phyloP scores from a whole-genome alignment of 2,888 invertebrate species.

The Tetropium fuscum region DNA sequence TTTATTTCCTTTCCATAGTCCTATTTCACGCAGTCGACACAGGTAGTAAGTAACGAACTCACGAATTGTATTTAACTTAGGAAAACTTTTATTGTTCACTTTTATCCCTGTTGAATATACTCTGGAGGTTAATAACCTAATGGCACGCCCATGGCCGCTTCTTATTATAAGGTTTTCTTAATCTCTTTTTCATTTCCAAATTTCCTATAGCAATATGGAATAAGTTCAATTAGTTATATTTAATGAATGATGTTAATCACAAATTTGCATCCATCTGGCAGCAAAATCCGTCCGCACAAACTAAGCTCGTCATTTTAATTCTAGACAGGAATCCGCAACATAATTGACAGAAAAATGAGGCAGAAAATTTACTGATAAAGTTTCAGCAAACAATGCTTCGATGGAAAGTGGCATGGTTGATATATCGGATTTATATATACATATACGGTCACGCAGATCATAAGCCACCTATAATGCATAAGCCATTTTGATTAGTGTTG shows the following conservation, averaged over 20 bases:
- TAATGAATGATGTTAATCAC: neutral
- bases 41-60: no score
- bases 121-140: no score
- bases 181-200: no score
- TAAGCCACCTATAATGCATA: conserved; percentile 11
- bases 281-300: neutral
- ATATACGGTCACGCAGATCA: conserved; percentile 17
- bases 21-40: no score
- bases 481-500: conserved; percentile 1
- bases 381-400: neutral
- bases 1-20: no score
- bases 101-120: no score
- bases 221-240: neutral
- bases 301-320: neutral
- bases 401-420: neutral
- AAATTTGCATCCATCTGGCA: neutral
- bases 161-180: no score
- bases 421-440: conserved; percentile 3
- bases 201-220: neutral
- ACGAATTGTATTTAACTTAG: no score
- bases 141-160: no score
- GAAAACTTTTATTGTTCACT: no score
- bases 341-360: neutral
- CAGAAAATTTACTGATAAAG: conserved; percentile 1
- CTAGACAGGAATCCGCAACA: neutral